Base-by-base conservation (phyloP, 2,797 vertebrate genomes). In the Melanogrammus aeglefinus region DNA sequence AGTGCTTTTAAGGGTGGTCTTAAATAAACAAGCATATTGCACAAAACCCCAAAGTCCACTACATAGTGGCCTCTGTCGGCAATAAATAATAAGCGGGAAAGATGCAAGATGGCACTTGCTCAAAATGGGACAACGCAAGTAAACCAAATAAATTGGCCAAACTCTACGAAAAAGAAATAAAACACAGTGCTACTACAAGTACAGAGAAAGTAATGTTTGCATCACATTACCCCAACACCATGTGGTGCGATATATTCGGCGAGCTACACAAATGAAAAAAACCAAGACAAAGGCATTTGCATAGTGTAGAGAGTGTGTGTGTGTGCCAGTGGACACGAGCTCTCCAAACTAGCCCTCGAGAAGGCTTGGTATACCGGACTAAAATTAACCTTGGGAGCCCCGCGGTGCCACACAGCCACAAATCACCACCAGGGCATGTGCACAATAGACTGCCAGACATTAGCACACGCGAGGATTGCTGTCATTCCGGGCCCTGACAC, bases 401-500 rank as follows among this genome's bases (percentile, higher is more conserved):
- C 38, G 75, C 24, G 33, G 24, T 29, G 7, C 3, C 4, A 6
- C 29, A 38, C 36, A 24, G 76, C 72, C 72, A 44, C 47, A 73
- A 70, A 80, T 75, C 71, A 85, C 57, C 80, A 13, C 13, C 36
- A 79, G 47, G 14, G 5, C 47, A 21, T 21, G 47, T 70, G 72
- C 72, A 38, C 44, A 69, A 69, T 35, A 29, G 18, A 74, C 73
- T 12, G n/a, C 27, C 5, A 74, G 35, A 78, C 72, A 47, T 75
- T 66, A 74, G 24, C 66, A 63, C 4, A 73, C 39, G 76, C 66
- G 80, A 79, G 69, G 74, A 86, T 71, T 77, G 75, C 77, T 75
- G 73, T 78, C 76, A 76, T 84, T 78, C 79, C 77, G 78, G 78
- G 33, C 76, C 84, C 81, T 80, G 79, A 81, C 86, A 81, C 72